Evolutionary conservation across 2,797 vertebrate genomes (phyloP).

Genomic region (Picus viridis): DNA sequence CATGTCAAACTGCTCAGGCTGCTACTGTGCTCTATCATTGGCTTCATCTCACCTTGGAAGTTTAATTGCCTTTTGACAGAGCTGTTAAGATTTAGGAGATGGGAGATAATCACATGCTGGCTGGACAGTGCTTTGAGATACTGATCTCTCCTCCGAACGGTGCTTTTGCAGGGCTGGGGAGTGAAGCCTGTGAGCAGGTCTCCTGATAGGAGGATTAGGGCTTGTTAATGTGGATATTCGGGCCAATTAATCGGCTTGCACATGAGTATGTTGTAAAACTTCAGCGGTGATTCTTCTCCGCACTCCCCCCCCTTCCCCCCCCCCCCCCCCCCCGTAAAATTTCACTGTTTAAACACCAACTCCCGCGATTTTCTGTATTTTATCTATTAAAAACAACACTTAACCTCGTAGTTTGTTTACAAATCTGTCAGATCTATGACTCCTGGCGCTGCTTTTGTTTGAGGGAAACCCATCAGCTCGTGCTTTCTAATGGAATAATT

Average conservation of each 20-base stretch:
- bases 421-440: neutral
- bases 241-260: slow-evolving; percentile 62
- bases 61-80: slow-evolving; percentile 58
- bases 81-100: slow-evolving; percentile 52
- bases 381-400: neutral
- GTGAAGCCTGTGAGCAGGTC: slow-evolving; percentile 39
- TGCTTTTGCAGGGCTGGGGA: neutral
- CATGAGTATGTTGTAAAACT: slow-evolving; percentile 18
- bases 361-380: accelerated
- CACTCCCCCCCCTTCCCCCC: no score
- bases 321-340: neutral
- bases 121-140: slow-evolving; percentile 43
- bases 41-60: slow-evolving; percentile 37
- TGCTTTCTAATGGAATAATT: slow-evolving; percentile 59
- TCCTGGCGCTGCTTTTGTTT: slow-evolving; percentile 7
- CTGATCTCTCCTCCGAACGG: slow-evolving; percentile 36
- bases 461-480: slow-evolving; percentile 19
- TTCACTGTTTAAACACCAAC: neutral
- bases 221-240: slow-evolving; percentile 52
- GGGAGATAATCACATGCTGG: slow-evolving; percentile 50
- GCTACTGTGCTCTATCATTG: slow-evolving; percentile 22
- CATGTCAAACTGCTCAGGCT: neutral
- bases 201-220: slow-evolving; percentile 62
- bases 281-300: neutral
- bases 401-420: neutral